phyloP scores from a whole-genome alignment of 2,113 vertebrate genomes.

The Chloroceryle aenea region DNA sequence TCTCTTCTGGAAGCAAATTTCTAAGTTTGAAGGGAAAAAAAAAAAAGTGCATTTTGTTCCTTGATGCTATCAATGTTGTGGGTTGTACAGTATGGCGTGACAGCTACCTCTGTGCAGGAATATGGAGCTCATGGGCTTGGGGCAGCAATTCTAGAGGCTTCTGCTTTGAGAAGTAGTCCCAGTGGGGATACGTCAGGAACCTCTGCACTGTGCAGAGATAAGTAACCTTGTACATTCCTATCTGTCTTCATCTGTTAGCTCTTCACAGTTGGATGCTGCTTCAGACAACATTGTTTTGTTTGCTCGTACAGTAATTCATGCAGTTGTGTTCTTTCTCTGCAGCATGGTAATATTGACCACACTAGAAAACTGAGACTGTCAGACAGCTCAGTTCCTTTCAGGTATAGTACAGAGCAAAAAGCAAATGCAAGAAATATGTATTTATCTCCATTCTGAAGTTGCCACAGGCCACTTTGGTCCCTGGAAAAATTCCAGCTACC shows the following conservation, averaged over 20 bases:
- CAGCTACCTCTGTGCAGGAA: background rate
- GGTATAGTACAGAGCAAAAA: background rate
- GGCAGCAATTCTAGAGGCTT: background rate
- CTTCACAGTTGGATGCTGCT: background rate
- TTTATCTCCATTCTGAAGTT: background rate
- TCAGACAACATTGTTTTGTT: background rate
- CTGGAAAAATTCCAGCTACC: conserved; percentile 9
- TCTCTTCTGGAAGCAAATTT: background rate
- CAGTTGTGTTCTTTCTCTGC: background rate
- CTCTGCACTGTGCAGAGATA: background rate
- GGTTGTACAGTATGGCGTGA: background rate
- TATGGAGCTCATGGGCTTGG: background rate
- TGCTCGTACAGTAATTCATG: background rate
- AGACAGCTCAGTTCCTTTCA: background rate
- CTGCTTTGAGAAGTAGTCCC: background rate
- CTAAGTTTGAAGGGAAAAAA: background rate
- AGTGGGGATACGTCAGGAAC: background rate
- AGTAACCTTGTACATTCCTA: background rate
- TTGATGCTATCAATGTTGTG: background rate
- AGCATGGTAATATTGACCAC: background rate
- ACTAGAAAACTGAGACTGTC: background rate
- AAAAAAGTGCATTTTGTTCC: background rate
- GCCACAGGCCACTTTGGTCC: background rate
- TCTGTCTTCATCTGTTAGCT: background rate
- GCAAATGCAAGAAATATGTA: background rate